Percentiles rank a stretch among this genome's conserved stretches.
phyloP scores from a whole-genome alignment of 1,140 invertebrate genomes.

The Plectus sambesii region DNA sequence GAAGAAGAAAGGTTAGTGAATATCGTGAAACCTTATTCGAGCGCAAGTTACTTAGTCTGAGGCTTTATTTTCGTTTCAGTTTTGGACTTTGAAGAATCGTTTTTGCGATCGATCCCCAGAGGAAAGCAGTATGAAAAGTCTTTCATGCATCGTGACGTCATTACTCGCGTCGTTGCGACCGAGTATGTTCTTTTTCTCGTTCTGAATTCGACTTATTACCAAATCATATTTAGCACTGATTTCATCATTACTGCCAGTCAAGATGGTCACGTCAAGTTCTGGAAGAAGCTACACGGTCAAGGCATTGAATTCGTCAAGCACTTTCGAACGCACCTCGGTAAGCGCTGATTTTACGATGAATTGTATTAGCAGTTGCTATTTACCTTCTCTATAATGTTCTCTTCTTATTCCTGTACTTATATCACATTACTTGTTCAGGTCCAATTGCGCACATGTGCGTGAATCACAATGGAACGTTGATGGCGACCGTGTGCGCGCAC shows the following conservation, averaged over 20 bases:
- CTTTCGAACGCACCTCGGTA: constrained; percentile 76
- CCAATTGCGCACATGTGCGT: constrained; percentile 64
- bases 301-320: constrained; percentile 99
- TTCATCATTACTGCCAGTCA: constrained; percentile 88
- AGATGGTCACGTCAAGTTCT: constrained; percentile 98
- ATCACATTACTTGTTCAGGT: constrained; percentile 60
- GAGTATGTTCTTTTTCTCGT: constrained; percentile 55
- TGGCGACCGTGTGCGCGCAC: constrained; percentile 70
- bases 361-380: too few relatives aligned
- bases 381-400: constrained; percentile 1
- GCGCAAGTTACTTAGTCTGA: too few relatives aligned
- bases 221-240: constrained; percentile 59
- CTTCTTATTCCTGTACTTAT: constrained; percentile 3
- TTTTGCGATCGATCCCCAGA: constrained; percentile 76
- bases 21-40: too few relatives aligned
- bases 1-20: too few relatives aligned
- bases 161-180: constrained; percentile 79
- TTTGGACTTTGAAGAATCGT: constrained; percentile 72
- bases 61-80: too few relatives aligned
- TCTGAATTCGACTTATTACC: constrained; percentile 2
- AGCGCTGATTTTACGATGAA: constrained; percentile 12
- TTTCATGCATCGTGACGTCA: constrained; percentile 92
- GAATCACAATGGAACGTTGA: constrained; percentile 72
- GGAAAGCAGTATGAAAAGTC: constrained; percentile 91
- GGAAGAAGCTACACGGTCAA: constrained; percentile 71